Evolutionary conservation across 2,113 vertebrate species (phyloP).

Genomic region (Xyrauchen texanus): DNA sequence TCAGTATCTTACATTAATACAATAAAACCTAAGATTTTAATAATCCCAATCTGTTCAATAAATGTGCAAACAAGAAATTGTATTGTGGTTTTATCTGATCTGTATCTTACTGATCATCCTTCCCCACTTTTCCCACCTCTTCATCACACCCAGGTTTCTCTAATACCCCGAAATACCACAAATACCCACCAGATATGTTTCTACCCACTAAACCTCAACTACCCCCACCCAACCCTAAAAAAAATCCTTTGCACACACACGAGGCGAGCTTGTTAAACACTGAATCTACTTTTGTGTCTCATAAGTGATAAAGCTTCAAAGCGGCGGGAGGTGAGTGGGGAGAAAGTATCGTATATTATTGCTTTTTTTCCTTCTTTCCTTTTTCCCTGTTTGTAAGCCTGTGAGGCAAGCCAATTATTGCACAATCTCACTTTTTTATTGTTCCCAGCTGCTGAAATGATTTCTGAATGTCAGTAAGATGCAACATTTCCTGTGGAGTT

Average conservation of each 20-base stretch:
- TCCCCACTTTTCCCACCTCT: background rate
- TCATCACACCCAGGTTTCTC: background rate
- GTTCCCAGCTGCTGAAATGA: conserved; percentile 78
- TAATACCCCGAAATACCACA: background rate
- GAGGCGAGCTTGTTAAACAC: conserved; percentile 67
- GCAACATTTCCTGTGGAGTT: conserved; percentile 78
- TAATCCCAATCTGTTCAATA: too few species aligned
- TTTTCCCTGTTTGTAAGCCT: conserved; percentile 50
- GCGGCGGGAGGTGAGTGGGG: conserved; percentile 47
- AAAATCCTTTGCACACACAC: conserved; percentile 65
- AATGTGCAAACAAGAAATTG: too few species aligned
- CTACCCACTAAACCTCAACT: background rate
- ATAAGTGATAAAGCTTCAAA: conserved; percentile 67
- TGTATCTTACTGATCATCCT: too few species aligned
- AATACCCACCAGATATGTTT: background rate
- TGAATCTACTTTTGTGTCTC: conserved; percentile 73
- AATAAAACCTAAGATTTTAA: too few species aligned
- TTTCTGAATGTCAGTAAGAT: conserved; percentile 77
- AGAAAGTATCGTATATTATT: conserved; percentile 73
- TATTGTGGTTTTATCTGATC: too few species aligned
- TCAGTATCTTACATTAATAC: too few species aligned
- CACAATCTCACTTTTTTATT: conserved; percentile 73
- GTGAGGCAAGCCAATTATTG: conserved; percentile 71
- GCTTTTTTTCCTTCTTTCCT: conserved; percentile 61
- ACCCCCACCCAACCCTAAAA: conserved; percentile 16